Evolutionary conservation across 2,888 invertebrate species (phyloP).

Genomic region (Acanthacorydalis orientalis): DNA sequence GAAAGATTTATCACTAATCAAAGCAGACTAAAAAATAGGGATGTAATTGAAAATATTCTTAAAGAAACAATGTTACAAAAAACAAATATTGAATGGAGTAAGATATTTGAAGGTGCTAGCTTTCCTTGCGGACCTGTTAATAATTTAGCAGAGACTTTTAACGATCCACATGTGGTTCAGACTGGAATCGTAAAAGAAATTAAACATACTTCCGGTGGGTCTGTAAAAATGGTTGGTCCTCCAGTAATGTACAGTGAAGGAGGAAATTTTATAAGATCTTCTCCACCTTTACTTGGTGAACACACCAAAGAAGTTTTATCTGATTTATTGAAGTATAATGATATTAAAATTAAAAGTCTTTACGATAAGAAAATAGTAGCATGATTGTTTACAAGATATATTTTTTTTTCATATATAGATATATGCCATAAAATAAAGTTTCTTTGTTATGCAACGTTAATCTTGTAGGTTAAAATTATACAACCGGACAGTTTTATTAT

Average conservation of each 20-base stretch:
- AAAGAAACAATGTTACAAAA: constrained; percentile 37
- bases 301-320: constrained; percentile 66
- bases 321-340: constrained; percentile 44
- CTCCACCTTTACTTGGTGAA: constrained; percentile 77
- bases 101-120: constrained; percentile 48
- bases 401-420: constrained; percentile 2
- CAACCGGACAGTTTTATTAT: no score
- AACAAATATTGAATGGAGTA: constrained; percentile 58
- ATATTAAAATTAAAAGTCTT: constrained; percentile 36
- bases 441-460: no score
- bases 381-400: constrained; percentile 12
- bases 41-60: constrained; percentile 45
- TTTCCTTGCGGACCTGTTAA: constrained; percentile 89
- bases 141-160: constrained; percentile 67
- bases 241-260: constrained; percentile 67
- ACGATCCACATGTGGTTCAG: constrained; percentile 67
- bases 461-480: no score
- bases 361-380: constrained; percentile 28
- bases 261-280: constrained; percentile 46
- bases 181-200: constrained; percentile 57
- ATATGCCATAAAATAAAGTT: no score
- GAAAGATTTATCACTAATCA: constrained; percentile 54
- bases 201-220: constrained; percentile 49
- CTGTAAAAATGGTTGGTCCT: constrained; percentile 66
- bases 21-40: constrained; percentile 58